Base-by-base conservation (phyloP, 2,797 vertebrate genomes). In the Molossus molossus region DNA sequence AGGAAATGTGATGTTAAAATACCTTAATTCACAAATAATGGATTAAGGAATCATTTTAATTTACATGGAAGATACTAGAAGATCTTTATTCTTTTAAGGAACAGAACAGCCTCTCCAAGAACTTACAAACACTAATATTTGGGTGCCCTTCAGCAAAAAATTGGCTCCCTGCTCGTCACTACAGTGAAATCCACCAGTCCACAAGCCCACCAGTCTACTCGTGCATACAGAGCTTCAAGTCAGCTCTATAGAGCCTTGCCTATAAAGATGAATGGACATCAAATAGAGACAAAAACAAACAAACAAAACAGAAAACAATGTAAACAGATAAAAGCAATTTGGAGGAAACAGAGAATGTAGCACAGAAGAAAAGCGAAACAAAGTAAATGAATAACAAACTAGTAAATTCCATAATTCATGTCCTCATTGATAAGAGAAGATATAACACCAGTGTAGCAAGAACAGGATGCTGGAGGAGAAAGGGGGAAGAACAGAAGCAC, bases 1-100 rank as follows among this genome's bases (percentile, higher is more conserved):
- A n/a, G 70, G 62, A 91, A 91, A 80, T 27, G 15, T 72, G 14
- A 79, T 84, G 29, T 76, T 87, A 90, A 96, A 94, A 91, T 57
- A 27, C 53, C 64, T 55, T 72, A n/a, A 86, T 27, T 91, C 77
- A 92, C 40, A 77, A 95, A 83, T 64, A 73, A 48, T 29, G 83
- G 27, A 77, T 48, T 82, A 81, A 87, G 13, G 58, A n/a, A 40
- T 91, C 80, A 64, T 77, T 79, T 87, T 25, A 88, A 91, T 85
- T 85, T 69, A 80, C 45, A 76, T 25, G 45, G 18, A 85, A 91
- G 21, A 88, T 81, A 82, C 50, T 58, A 25, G 58, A 70, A 85
- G 57, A 77, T 29, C 82, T 91, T 69, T 85, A 79, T 57, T 94
- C 25, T 91, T 64, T 91, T 12, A 65, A 91, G 20, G 65, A 91